These are phyloP conservation scores for Pelodiscus sinensis DNA, from an alignment of 2,113 vertebrate genomes.

Conservation along the genomic window DNA sequence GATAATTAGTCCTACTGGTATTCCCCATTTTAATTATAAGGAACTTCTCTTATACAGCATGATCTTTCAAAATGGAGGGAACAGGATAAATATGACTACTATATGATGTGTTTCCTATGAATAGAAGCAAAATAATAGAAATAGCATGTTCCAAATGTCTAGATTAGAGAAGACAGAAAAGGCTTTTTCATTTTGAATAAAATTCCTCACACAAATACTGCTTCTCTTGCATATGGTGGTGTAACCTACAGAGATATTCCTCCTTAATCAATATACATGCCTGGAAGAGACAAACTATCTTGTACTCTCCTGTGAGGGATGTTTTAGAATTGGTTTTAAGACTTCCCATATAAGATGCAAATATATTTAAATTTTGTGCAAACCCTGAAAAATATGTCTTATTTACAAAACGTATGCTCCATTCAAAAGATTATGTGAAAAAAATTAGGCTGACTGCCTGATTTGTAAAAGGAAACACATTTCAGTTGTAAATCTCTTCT, in stretches of 20 bases:
- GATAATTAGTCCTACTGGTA: not conserved
- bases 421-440: constrained; percentile 12
- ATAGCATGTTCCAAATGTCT: not conserved
- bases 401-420: not conserved
- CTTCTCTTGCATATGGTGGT: not conserved
- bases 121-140: not conserved
- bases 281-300: not conserved
- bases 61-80: not conserved
- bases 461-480: constrained; percentile 1
- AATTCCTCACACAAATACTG: not conserved
- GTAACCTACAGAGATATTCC: not conserved
- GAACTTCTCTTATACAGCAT: not conserved
- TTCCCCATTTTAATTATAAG: not conserved
- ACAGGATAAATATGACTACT: not conserved
- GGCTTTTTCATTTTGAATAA: not conserved
- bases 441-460: constrained; percentile 27
- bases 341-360: not conserved
- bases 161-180: constrained; percentile 4
- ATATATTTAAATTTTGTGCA: constrained; percentile 9
- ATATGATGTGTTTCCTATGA: not conserved
- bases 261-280: not conserved
- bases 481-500: constrained; percentile 31
- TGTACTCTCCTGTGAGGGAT: not conserved
- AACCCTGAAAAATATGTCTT: constrained; percentile 26
- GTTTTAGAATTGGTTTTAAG: constrained; percentile 8